Base-by-base conservation (phyloP, 2,113 vertebrate genomes). In the Kobus ellipsiprymnus region DNA sequence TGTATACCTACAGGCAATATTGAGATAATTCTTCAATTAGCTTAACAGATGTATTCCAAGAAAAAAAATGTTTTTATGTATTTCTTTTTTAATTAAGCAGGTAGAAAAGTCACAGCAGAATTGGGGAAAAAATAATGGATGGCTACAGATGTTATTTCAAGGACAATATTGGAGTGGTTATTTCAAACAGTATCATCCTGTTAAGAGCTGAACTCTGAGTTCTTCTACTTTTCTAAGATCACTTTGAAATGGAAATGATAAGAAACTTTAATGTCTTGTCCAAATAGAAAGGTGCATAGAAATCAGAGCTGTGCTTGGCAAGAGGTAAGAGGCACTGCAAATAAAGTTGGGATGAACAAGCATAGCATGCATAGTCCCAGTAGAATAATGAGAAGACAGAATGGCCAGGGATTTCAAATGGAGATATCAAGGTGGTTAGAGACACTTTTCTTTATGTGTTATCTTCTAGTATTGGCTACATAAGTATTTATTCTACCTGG, bases 241-340 rank as follows among this genome's bases (percentile, higher is more conserved):
- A 90, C 98, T 98, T 98, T 98, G 98, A 98, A 98, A 98, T 98
- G 97, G 96, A 98, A 98, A 98, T 98, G 93, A 92, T 98, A 97
- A 96, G 87, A 98, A 95, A 46, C 86, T 98, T 97, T 97, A 98
- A 98, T 97, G 94, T 97, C 92, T 98, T 98, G 95, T 97, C 96
- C 97, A 98, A 98, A 97, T 87, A 98, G 85, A 59, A 96, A 91
- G 96, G 82, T 95, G 19, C 74, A 80, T 3, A 78, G 93, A 98
- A 98, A 98, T 98, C 82, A 97, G 96, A 98, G 83, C 17, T 91
- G 29, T 96, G 84, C 93, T 98, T 98, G 97, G 91, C 94, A 96
- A 96, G 96, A 67, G 98, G 97, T 98, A 97, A 98, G 92, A 98
- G 95, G 89, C 90, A 96, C 46, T 97, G 40, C 50, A 96, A 96